These are phyloP conservation scores for Aegotheles bennettii DNA, from an alignment of 2,113 vertebrate species.

Conservation along the genomic window DNA sequence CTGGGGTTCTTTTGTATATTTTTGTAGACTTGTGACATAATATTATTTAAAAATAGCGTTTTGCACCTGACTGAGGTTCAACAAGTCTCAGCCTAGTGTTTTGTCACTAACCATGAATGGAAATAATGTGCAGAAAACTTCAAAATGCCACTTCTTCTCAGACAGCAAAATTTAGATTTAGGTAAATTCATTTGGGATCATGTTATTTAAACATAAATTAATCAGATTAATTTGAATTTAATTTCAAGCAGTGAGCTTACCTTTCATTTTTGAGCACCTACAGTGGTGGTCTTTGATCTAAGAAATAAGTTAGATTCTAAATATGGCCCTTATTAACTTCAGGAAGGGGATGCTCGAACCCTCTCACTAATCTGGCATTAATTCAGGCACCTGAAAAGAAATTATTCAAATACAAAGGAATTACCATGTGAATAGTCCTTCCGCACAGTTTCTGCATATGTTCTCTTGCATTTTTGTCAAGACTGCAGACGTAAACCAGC, in stretches of 20 bases:
- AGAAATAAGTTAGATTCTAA: constrained; percentile 29
- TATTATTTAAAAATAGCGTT: not conserved
- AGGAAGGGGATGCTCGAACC: constrained; percentile 47
- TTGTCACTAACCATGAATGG: not conserved
- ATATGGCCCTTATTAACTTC: constrained; percentile 29
- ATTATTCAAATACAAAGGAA: constrained; percentile 74
- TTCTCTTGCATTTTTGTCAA: constrained; percentile 76
- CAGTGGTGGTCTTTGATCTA: constrained; percentile 45
- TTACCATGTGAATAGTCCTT: constrained; percentile 78
- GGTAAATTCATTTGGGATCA: not conserved
- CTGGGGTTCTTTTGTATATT: not conserved
- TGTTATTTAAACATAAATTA: not conserved
- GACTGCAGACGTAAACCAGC: constrained; percentile 67
- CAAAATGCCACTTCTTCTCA: not conserved
- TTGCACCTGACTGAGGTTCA: not conserved
- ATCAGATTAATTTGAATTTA: not conserved
- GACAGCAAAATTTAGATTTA: not conserved
- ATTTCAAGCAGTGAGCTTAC: not conserved
- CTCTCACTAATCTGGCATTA: constrained; percentile 55
- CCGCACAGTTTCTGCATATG: constrained; percentile 68
- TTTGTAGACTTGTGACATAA: not conserved
- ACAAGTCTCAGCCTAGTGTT: not conserved
- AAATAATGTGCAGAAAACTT: not conserved
- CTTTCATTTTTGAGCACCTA: not conserved
- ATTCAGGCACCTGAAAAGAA: constrained; percentile 75